Evolutionary conservation across 2,797 vertebrate species (phyloP), one percentile per base, ranked within the genome.

Genomic region (Tragopan temminckii): DNA sequence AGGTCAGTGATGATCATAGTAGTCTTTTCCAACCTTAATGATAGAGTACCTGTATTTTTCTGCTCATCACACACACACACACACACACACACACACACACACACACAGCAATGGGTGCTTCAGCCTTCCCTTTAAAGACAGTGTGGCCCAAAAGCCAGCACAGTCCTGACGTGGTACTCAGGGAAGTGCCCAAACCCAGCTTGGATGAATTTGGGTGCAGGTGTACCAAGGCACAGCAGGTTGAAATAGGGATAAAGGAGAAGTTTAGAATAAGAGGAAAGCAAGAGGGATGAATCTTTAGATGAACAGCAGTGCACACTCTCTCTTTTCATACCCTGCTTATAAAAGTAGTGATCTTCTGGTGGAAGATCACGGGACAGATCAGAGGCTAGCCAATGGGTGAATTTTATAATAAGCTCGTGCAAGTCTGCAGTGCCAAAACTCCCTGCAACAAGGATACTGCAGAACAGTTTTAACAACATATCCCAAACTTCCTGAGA

Each of bases 401-500:
- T 42, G 64, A 82, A 84, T 95, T 90, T 71, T 42, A 72, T 81
- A 90, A 77, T 74, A 82, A 91, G 76, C 87, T 88, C 59, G 89
- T 45, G 38, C 50, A 79, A 86, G 46, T 38, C 85, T 57, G 38
- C 38, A 45, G 81, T 86, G 85, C 90, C 89, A 94, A 88, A 94
- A 95, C 85, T 88, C 72, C 70, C 77, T 67, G 67, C 92, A 88
- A 90, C 17, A 38, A 93, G 76, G 89, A 96, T 93, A 85, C 70
- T 90, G 85, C 38, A 91, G 94, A 95, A 83, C 57, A 94, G 79
- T 85, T 95, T 94, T 94, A 95, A 89, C 91, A 95, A 88, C 80
- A 35, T 80, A 84, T 96, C 96, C 96, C 95, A 97, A 97, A 97
- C 97, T 97, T 98, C 97, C 98, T 97, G 96, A 31, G 13, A 82